These are phyloP conservation scores for Thunnus thynnus DNA, from an alignment of 2,113 vertebrate genomes.

Conservation along the genomic window DNA sequence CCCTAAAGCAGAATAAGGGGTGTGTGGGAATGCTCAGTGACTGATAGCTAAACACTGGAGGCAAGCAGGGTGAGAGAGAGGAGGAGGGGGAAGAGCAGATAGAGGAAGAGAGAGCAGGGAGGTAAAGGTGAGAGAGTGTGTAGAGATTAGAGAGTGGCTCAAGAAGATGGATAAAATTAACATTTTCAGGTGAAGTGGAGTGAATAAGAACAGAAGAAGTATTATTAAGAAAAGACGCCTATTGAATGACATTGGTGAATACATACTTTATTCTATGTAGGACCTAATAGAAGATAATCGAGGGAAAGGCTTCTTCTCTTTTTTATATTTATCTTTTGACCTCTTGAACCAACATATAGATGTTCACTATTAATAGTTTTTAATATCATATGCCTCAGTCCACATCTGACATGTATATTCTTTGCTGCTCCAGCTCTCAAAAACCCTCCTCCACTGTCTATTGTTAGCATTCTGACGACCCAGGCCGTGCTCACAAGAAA, in stretches of 20 bases:
- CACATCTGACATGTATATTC: not conserved
- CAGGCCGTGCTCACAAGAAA: too few relatives aligned
- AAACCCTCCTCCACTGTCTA: not conserved
- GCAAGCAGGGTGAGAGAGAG: not conserved
- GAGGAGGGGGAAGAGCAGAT: not conserved
- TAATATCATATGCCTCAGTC: constrained; percentile 4
- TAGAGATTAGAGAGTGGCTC: constrained; percentile 17
- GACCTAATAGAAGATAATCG: not conserved
- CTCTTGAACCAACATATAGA: not conserved
- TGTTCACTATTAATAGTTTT: constrained; percentile 13
- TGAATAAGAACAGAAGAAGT: not conserved
- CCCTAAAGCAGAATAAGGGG: constrained; percentile 38
- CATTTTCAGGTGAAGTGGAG: constrained; percentile 26
- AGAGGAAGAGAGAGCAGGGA: constrained; percentile 4
- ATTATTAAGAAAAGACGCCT: constrained; percentile 3
- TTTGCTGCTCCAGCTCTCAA: not conserved
- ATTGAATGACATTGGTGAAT: not conserved
- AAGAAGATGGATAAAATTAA: constrained; percentile 29
- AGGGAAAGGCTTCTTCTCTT: not conserved
- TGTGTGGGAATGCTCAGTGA: constrained; percentile 49
- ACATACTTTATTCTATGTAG: not conserved
- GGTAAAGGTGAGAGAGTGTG: constrained; percentile 21
- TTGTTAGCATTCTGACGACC: not conserved
- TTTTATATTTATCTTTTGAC: constrained; percentile 17
- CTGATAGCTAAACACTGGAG: constrained; percentile 48